Conservation (phyloP, 2,888 invertebrate species). For the Eutolmus rufibarbis region DNA sequence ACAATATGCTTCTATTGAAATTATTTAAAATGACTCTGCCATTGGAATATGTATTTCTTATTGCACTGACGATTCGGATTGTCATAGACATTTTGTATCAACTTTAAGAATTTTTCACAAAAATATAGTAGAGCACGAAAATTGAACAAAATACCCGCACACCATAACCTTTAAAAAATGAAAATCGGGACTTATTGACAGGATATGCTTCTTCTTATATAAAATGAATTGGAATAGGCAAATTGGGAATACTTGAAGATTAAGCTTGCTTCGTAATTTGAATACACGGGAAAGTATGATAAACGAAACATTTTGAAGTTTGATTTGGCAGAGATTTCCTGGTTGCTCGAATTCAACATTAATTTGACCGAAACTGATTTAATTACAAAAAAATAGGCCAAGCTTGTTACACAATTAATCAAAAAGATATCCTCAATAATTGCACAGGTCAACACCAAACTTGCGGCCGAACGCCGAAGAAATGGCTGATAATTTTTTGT, state of each 20-base stretch:
- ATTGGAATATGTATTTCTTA: background rate
- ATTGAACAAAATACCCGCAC: background rate
- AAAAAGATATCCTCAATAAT: too few relatives aligned
- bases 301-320: too few relatives aligned
- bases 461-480: too few relatives aligned
- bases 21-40: background rate
- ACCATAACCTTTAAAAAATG: background rate
- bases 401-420: too few relatives aligned
- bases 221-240: background rate
- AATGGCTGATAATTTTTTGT: too few relatives aligned
- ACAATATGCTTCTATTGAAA: background rate
- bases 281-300: too few relatives aligned
- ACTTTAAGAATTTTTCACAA: background rate
- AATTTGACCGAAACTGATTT: too few relatives aligned
- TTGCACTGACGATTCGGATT: background rate
- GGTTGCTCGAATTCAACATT: too few relatives aligned
- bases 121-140: background rate
- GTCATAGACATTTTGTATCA: background rate
- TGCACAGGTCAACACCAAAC: too few relatives aligned
- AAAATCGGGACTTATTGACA: background rate
- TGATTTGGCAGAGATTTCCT: too few relatives aligned
- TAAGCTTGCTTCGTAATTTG: background rate
- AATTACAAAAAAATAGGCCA: too few relatives aligned
- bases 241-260: background rate
- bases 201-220: background rate